Evolutionary conservation across 2,113 vertebrate genomes (phyloP).

Genomic region (Leucopternis melanops): DNA sequence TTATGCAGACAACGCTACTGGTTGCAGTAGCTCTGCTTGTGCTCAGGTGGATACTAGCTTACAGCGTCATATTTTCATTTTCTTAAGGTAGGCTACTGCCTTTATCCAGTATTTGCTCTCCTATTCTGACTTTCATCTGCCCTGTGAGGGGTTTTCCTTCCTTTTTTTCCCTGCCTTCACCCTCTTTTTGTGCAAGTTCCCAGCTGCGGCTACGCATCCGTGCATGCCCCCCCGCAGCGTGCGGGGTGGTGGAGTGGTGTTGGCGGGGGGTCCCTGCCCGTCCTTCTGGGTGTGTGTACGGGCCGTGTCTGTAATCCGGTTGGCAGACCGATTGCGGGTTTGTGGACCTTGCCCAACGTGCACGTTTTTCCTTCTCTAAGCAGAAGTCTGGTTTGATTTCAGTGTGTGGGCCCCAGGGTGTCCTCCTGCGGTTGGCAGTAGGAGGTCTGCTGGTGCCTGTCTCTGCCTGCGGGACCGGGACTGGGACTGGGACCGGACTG

Average conservation of each 20-base stretch:
- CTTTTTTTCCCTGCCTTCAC: not conserved
- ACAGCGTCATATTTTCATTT: not conserved
- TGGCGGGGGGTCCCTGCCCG: accelerated
- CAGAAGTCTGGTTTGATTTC: not conserved
- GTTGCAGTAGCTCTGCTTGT: no score
- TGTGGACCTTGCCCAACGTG: not conserved
- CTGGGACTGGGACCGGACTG: no score
- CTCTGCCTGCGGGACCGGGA: not conserved
- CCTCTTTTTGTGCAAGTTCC: not conserved
- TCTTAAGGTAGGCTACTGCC: not conserved
- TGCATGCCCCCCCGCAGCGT: accelerated
- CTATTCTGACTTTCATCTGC: not conserved
- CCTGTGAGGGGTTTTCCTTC: not conserved
- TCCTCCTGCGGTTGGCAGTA: not conserved
- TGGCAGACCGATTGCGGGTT: not conserved
- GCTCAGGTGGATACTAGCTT: not conserved
- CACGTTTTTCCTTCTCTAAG: not conserved
- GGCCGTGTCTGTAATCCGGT: not conserved
- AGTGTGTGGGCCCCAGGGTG: no score
- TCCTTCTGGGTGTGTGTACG: not conserved
- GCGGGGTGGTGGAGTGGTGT: accelerated
- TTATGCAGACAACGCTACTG: no score
- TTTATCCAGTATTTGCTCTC: not conserved
- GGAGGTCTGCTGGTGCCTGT: not conserved
- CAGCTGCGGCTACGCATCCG: not conserved